Percentiles rank a stretch among this genome's conserved stretches.
These are phyloP conservation scores for Lepidurus packardi DNA, from an alignment of 1,140 invertebrate genomes.

Conservation along the genomic window DNA sequence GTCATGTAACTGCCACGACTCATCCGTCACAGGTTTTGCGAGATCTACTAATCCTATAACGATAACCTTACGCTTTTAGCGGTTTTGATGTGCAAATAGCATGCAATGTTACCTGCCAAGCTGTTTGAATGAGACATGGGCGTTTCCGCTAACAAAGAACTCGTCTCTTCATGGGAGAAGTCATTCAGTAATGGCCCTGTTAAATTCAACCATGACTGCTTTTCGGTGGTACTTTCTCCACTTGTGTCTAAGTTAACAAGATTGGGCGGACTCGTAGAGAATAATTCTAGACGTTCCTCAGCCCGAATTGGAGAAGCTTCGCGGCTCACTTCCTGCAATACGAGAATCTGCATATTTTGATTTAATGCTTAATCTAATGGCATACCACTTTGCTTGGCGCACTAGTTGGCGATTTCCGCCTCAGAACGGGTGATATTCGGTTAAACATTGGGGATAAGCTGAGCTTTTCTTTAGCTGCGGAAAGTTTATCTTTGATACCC, in stretches of 20 bases:
- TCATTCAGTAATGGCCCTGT: background rate
- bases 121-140: background rate
- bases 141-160: background rate
- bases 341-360: background rate
- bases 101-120: background rate
- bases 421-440: conserved; percentile 28
- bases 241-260: background rate
- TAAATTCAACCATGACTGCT: background rate
- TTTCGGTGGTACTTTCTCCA: background rate
- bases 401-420: conserved; percentile 12
- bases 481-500: conserved; percentile 19
- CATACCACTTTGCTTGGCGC: conserved; percentile 18
- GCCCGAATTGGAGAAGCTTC: background rate
- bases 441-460: conserved; percentile 22
- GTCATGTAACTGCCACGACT: background rate
- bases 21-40: background rate
- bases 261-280: background rate
- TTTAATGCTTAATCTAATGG: background rate
- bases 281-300: background rate
- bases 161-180: background rate
- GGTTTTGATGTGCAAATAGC: background rate
- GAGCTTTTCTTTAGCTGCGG: conserved; percentile 8
- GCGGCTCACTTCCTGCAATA: background rate
- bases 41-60: background rate
- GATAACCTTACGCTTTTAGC: background rate